These are phyloP conservation scores for Polydrusus pterygomalis DNA, from an alignment of 2,888 invertebrate species.

Conservation along the genomic window DNA sequence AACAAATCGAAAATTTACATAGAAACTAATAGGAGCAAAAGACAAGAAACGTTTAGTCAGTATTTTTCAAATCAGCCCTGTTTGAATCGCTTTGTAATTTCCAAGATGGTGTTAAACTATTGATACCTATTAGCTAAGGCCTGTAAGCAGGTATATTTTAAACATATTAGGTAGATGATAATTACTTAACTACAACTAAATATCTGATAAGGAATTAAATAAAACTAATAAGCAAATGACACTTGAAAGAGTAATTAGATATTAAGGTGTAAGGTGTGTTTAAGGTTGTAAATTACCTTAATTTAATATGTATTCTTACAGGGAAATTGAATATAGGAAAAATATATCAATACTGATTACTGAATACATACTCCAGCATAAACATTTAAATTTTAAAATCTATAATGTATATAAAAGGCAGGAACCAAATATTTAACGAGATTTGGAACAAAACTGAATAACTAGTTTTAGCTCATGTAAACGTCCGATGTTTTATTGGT, in stretches of 20 bases:
- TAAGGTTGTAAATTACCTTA: neutral
- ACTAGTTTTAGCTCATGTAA: no score
- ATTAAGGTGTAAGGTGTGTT: neutral
- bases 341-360: no score
- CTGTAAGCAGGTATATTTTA: neutral
- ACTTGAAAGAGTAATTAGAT: neutral
- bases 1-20: no score
- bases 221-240: constrained; percentile 2
- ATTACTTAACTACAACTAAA: neutral
- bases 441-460: no score
- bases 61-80: neutral
- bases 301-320: neutral
- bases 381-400: neutral
- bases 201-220: constrained; percentile 22
- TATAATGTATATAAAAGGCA: neutral
- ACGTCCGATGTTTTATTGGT: no score
- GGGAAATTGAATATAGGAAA: neutral
- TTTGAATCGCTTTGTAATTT: neutral
- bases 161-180: constrained; percentile 1
- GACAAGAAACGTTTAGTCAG: no score
- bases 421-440: neutral
- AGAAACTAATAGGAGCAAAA: no score
- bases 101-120: no score
- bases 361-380: neutral
- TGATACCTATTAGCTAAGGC: no score